Evolutionary conservation across 2,797 vertebrate genomes (phyloP).

Genomic region (Euphonia xanthogaster): DNA sequence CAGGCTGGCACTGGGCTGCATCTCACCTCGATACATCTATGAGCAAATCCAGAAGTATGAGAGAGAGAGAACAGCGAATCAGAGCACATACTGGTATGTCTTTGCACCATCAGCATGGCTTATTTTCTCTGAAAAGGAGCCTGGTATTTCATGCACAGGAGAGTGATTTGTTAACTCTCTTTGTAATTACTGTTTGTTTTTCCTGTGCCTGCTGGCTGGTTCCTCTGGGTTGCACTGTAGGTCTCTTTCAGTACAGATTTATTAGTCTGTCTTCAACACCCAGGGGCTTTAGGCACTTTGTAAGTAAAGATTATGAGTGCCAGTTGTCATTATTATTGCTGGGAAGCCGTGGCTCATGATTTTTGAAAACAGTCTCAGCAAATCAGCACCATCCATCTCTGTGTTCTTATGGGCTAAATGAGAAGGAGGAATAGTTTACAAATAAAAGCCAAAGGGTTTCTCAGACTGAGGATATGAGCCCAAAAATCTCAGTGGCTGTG

Average conservation of each 20-base stretch:
- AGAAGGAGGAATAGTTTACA: background rate
- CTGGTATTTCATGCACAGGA: background rate
- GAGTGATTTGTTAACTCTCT: background rate
- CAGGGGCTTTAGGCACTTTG: background rate
- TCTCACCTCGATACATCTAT: conserved; percentile 84
- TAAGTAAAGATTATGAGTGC: background rate
- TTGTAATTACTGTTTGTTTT: background rate
- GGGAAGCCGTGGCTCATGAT: background rate
- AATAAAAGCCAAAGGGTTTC: background rate
- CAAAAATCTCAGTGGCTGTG: background rate
- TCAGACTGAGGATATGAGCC: background rate
- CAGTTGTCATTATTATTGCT: background rate
- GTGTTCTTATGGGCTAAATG: background rate
- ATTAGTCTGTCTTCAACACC: background rate
- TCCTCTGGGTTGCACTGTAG: background rate
- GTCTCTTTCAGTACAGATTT: background rate
- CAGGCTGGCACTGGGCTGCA: conserved; percentile 84
- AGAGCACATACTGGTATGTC: conserved; percentile 86
- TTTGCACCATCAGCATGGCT: background rate
- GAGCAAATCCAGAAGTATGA: conserved; percentile 84
- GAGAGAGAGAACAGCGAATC: conserved; percentile 80
- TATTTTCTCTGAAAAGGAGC: background rate
- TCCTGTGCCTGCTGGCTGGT: background rate
- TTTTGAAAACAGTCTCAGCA: background rate
- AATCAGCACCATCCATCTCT: background rate